Percentiles rank a stretch among this genome's conserved stretches.
phyloP scores from a whole-genome alignment of 2,113 vertebrate genomes.

The Sebastes schlegelii region DNA sequence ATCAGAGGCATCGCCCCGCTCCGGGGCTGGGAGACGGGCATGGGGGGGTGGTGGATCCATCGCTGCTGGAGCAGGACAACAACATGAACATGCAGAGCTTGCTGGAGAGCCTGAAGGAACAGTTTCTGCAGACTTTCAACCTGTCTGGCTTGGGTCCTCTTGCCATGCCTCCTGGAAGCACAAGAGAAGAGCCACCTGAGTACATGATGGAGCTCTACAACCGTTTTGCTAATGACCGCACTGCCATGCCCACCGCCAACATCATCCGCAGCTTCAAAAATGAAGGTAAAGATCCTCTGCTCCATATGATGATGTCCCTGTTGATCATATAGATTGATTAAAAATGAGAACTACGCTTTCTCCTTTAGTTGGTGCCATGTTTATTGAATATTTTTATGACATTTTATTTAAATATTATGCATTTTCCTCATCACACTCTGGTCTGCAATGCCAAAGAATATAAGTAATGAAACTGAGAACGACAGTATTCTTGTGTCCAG shows the following conservation, averaged over 20 bases:
- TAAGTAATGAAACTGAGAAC: not conserved
- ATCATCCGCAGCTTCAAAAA: conserved; percentile 98
- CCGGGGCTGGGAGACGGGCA: conserved; percentile 87
- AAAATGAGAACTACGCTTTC: not conserved
- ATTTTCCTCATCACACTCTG: not conserved
- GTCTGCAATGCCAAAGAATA: not conserved
- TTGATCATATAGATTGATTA: not conserved
- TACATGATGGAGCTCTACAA: conserved; percentile 99
- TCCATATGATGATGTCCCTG: not conserved
- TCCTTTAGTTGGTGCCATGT: not conserved
- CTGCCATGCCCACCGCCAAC: conserved; percentile 93
- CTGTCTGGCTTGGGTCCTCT: conserved; percentile 87
- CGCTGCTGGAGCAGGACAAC: conserved; percentile 88
- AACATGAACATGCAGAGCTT: conserved; percentile 89
- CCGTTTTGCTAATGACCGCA: conserved; percentile 93
- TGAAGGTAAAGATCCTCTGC: conserved; percentile 86
- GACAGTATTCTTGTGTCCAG: not conserved
- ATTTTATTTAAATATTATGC: not conserved
- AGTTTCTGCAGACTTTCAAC: conserved; percentile 93
- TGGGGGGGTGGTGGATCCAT: conserved; percentile 89
- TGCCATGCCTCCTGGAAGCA: conserved; percentile 69
- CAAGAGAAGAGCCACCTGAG: conserved; percentile 92
- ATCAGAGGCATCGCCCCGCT: conserved; percentile 82
- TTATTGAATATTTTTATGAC: not conserved
- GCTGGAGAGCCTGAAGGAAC: conserved; percentile 91